These are phyloP conservation scores for Syrmaticus mikado DNA, from an alignment of 2,113 vertebrate species.

Conservation along the genomic window DNA sequence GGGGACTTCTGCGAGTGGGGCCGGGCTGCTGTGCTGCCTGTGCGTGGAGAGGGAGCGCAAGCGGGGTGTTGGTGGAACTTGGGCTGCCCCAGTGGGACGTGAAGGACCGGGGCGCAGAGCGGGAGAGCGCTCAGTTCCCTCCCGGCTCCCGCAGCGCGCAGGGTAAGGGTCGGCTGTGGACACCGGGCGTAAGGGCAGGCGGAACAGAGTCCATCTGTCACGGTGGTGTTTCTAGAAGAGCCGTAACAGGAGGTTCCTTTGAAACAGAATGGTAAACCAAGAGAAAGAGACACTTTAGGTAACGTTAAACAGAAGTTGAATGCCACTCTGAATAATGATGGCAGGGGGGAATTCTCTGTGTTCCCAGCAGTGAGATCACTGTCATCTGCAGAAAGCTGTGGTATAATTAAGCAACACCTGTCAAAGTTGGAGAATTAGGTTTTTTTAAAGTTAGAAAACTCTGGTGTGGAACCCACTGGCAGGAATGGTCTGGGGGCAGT, in stretches of 20 bases:
- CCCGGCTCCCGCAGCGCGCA: fast-evolving
- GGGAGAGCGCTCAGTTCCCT: too few relatives aligned
- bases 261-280: fast-evolving
- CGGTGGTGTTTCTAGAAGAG: fast-evolving
- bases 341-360: fast-evolving
- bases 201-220: fast-evolving
- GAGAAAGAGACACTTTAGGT: not conserved
- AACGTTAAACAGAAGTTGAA: fast-evolving
- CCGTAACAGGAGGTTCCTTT: fast-evolving
- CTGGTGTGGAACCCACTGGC: fast-evolving
- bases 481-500: not conserved
- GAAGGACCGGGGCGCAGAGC: too few relatives aligned
- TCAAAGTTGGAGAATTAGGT: fast-evolving
- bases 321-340: fast-evolving
- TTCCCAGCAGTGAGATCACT: not conserved
- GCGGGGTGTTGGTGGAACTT: not conserved
- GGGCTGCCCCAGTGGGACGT: too few relatives aligned
- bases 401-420: fast-evolving
- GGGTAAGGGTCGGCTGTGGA: fast-evolving
- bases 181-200: not conserved
- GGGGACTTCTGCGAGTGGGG: not conserved
- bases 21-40: not conserved
- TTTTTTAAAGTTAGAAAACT: not conserved
- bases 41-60: not conserved
- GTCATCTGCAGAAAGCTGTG: not conserved